phyloP scores from a whole-genome alignment of 2,888 invertebrate species.

The Orchesellides sinensis region DNA sequence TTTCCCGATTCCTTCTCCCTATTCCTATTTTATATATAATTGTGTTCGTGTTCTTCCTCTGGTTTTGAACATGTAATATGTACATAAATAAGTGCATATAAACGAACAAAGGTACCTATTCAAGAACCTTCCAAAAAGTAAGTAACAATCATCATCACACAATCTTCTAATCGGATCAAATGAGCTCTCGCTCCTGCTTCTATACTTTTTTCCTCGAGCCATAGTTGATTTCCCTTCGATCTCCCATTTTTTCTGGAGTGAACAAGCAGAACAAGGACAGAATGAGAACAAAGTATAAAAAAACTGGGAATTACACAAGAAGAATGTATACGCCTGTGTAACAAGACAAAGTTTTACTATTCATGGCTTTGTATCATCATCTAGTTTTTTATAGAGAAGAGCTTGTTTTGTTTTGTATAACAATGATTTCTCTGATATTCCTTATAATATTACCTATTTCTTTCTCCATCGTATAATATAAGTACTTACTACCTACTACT shows the following conservation, averaged over 20 bases:
- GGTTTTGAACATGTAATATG: neutral
- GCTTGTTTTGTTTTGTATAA: neutral
- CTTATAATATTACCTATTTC: neutral
- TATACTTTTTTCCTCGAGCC: conserved; percentile 18
- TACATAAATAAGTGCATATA: neutral
- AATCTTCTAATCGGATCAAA: conserved; percentile 63
- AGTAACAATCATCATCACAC: conserved; percentile 59
- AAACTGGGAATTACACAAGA: neutral
- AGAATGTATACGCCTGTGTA: too few species aligned
- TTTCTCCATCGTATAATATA: neutral
- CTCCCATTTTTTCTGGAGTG: conserved; percentile 1
- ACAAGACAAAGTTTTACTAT: conserved; percentile 3
- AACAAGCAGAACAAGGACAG: neutral
- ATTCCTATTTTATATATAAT: neutral
- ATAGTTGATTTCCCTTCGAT: conserved; percentile 30
- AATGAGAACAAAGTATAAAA: conserved; percentile 1
- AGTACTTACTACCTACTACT: too few species aligned
- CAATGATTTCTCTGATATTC: neutral
- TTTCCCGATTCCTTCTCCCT: conserved; percentile 17
- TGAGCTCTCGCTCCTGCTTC: conserved; percentile 40
- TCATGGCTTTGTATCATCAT: conserved; percentile 1
- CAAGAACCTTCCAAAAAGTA: conserved; percentile 22
- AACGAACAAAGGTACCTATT: neutral
- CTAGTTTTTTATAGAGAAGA: neutral
- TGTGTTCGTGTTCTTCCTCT: neutral